Percentiles rank a stretch among this genome's conserved stretches.
Evolutionary conservation across 2,113 vertebrate genomes (phyloP).

Genomic region (Panurus biarmicus): DNA sequence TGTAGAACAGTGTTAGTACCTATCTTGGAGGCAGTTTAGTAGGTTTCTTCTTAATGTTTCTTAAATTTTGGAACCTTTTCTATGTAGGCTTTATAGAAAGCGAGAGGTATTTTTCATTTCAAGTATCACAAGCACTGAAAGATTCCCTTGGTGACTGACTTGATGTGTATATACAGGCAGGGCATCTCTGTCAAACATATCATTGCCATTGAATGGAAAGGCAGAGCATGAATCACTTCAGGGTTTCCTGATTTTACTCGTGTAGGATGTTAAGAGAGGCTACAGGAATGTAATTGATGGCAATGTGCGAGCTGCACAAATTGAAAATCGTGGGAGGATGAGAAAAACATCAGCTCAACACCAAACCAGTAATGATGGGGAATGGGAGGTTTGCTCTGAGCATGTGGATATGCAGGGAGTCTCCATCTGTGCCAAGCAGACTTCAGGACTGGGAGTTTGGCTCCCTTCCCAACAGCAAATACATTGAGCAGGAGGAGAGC

Average conservation of each 20-base stretch:
- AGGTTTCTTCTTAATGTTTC: neutral
- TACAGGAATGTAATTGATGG: constrained; percentile 16
- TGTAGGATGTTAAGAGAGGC: constrained; percentile 29
- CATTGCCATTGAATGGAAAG: neutral
- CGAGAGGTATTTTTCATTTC: constrained; percentile 20
- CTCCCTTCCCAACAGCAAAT: constrained; percentile 47
- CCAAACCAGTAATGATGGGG: neutral
- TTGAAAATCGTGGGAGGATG: constrained; percentile 21
- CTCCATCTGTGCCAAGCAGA: constrained; percentile 47
- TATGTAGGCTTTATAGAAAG: neutral
- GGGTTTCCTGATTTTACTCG: constrained; percentile 11
- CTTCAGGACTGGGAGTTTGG: constrained; percentile 38
- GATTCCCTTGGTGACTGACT: constrained; percentile 42
- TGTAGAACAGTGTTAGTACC: neutral
- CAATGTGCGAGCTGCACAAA: constrained; percentile 2
- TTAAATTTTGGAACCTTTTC: neutral
- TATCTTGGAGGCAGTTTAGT: neutral
- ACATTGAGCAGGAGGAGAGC: constrained; percentile 8
- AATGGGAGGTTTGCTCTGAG: neutral
- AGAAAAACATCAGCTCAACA: constrained; percentile 36
- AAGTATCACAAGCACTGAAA: neutral
- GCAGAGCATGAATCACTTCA: constrained; percentile 30
- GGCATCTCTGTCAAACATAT: constrained; percentile 19
- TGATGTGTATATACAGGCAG: constrained; percentile 24
- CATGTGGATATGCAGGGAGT: neutral